A percentile compares a stretch with the other conserved stretches of the same genome.
Evolutionary conservation across 2,888 invertebrate genomes (phyloP).

Genomic region (Hyalella azteca): DNA sequence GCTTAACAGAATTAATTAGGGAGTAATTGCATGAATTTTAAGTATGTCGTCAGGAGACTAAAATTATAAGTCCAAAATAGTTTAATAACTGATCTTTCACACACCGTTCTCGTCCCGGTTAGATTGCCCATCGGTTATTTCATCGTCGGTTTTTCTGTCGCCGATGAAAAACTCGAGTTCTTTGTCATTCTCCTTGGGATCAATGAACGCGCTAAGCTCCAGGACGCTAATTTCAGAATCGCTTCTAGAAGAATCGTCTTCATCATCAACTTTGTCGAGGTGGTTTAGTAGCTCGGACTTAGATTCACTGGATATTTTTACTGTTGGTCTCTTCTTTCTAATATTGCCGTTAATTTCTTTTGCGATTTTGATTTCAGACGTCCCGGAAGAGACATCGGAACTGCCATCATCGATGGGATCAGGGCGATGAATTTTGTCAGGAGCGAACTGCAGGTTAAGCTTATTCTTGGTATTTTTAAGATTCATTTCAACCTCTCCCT

Average conservation of each 20-base stretch:
- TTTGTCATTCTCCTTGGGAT: slow-evolving; percentile 56
- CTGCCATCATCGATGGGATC: slow-evolving; percentile 38
- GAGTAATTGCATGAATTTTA: too few species aligned
- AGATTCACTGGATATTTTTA: slow-evolving; percentile 41
- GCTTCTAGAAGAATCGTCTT: slow-evolving; percentile 54
- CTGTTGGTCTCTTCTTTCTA: slow-evolving; percentile 37
- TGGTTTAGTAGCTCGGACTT: slow-evolving; percentile 29
- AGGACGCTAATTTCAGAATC: slow-evolving; percentile 58
- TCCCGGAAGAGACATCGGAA: not conserved
- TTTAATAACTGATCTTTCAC: not conserved
- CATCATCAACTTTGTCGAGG: slow-evolving; percentile 46
- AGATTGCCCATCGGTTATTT: not conserved
- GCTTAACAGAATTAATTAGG: too few species aligned
- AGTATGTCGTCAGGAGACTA: too few species aligned
- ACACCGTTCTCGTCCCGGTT: not conserved
- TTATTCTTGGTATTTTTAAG: slow-evolving; percentile 57
- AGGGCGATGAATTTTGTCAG: slow-evolving; percentile 56
- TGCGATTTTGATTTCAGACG: slow-evolving; percentile 45
- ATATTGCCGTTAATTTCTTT: slow-evolving; percentile 56
- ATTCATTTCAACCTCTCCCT: slow-evolving; percentile 46
- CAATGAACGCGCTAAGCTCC: slow-evolving; percentile 49
- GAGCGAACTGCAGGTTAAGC: slow-evolving; percentile 55
- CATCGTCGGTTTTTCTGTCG: not conserved
- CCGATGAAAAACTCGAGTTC: not conserved
- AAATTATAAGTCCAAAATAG: too few species aligned